Base-by-base conservation (phyloP, 1,140 invertebrate genomes). In the Venustaconcha ellipsiformis region DNA sequence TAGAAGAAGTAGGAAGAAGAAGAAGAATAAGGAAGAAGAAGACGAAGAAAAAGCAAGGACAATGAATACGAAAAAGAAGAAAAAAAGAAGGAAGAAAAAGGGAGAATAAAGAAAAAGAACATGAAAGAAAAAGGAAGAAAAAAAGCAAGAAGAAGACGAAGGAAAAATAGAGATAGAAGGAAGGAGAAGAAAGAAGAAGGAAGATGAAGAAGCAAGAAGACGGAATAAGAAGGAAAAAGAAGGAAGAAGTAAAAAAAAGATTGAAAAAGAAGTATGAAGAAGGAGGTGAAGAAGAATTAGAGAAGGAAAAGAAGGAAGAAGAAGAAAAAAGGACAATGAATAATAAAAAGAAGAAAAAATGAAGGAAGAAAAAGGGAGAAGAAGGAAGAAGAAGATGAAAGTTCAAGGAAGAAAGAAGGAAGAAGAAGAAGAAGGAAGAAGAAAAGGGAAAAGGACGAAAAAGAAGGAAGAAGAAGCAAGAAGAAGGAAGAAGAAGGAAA, bases 401-500 rank as follows among this genome's bases (percentile, higher is more conserved):
- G 57, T 48, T n/a, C 26, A 58, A 63, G 58, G 37, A 37, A 63
- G 66, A 26, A 62, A 59, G 37, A 58, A 23, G 37, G 37, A 30
- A 60, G 30, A n/a, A 14, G 57, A 11, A 48, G 57, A 66, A 17
- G 20, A 20, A 11, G 56, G 56, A 23, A 56, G 14, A 56, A 14
- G 57, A 18, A 57, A 30, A 30, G n/a, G n/a, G n/a, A n/a, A n/a
- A n/a, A n/a, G n/a, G n/a, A n/a, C n/a, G n/a, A n/a, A n/a, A n/a
- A n/a, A n/a, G n/a, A n/a, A n/a, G n/a, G n/a, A n/a, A n/a, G n/a
- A n/a, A n/a, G n/a, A n/a, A n/a, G n/a, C n/a, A n/a, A n/a, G n/a
- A n/a, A n/a, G n/a, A n/a, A n/a, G n/a, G n/a, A 57, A 57, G 23
- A 18, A 18, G 60, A 66, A 26, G 48, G 37, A 73, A 30, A 73